These are phyloP conservation scores for Catocala sponsa DNA, from an alignment of 2,888 invertebrate genomes.

Conservation along the genomic window DNA sequence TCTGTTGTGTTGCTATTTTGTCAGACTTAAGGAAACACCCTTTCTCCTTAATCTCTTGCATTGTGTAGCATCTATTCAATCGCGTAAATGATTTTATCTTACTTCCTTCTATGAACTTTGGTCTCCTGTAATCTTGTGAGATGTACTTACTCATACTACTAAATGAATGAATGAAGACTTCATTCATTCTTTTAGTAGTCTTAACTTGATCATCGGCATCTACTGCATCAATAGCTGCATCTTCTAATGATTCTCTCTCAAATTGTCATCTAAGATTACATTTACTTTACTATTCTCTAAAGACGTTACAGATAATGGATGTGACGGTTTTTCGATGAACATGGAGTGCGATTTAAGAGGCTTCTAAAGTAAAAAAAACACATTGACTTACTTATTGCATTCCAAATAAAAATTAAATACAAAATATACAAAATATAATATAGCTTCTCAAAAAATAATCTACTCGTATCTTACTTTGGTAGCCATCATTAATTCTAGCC, in stretches of 20 bases:
- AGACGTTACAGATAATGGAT: slow-evolving; percentile 51
- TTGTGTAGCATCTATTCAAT: slow-evolving; percentile 67
- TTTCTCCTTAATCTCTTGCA: slow-evolving; percentile 67
- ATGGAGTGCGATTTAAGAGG: slow-evolving; percentile 64
- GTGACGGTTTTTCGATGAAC: slow-evolving; percentile 67
- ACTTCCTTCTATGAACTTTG: slow-evolving; percentile 63
- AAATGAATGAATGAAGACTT: no score
- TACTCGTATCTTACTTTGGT: slow-evolving; percentile 90
- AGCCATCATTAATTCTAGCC: slow-evolving; percentile 97
- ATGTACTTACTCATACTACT: slow-evolving; percentile 40
- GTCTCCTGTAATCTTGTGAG: slow-evolving; percentile 71
- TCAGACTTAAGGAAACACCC: slow-evolving; percentile 62
- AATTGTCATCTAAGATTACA: slow-evolving; percentile 65
- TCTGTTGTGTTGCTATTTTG: slow-evolving; percentile 53
- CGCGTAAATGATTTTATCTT: slow-evolving; percentile 52
- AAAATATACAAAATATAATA: no score
- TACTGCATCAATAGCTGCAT: slow-evolving; percentile 43
- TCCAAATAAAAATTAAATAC: neutral
- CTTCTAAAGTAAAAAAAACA: slow-evolving; percentile 70
- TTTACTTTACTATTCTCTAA: slow-evolving; percentile 47
- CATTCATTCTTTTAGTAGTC: slow-evolving; percentile 22
- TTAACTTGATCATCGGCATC: slow-evolving; percentile 35
- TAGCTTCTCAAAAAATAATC: no score
- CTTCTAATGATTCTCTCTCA: slow-evolving; percentile 72
- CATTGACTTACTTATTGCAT: slow-evolving; percentile 30